Percentiles rank a stretch among this genome's conserved stretches.
phyloP scores from a whole-genome alignment of 2,888 invertebrate genomes.

The Myathropa florea region DNA sequence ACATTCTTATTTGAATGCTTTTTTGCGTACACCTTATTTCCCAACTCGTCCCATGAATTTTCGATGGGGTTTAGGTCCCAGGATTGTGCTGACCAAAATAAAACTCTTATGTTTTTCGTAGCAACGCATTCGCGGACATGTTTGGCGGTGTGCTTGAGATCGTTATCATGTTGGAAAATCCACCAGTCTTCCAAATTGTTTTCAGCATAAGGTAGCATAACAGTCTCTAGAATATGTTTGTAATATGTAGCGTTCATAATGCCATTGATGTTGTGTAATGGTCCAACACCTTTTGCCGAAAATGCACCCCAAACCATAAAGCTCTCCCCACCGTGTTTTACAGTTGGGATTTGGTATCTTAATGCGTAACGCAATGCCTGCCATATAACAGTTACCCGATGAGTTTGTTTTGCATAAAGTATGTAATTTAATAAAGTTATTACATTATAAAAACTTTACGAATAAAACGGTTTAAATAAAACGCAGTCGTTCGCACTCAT shows the following conservation, averaged over 20 bases:
- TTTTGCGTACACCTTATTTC: no score
- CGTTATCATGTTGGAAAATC: neutral
- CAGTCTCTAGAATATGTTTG: constrained; percentile 5
- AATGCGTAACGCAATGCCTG: no score
- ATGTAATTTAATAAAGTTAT: no score
- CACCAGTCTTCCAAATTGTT: neutral
- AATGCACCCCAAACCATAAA: constrained; percentile 36
- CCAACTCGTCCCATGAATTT: neutral
- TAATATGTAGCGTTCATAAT: constrained; percentile 18
- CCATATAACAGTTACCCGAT: no score
- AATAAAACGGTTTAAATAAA: no score
- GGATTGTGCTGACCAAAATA: neutral
- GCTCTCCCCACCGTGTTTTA: no score
- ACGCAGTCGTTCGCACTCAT: no score
- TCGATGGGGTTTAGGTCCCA: neutral
- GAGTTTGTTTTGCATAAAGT: no score
- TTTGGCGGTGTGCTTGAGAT: neutral
- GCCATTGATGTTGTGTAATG: constrained; percentile 32
- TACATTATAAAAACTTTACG: no score
- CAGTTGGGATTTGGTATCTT: no score
- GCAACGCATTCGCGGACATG: no score
- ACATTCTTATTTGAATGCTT: neutral
- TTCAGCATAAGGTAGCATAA: constrained; percentile 5
- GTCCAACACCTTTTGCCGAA: constrained; percentile 33
- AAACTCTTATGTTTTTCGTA: neutral